Conservation (phyloP, 2,113 vertebrate genomes). For the Pteruthius melanotis region DNA sequence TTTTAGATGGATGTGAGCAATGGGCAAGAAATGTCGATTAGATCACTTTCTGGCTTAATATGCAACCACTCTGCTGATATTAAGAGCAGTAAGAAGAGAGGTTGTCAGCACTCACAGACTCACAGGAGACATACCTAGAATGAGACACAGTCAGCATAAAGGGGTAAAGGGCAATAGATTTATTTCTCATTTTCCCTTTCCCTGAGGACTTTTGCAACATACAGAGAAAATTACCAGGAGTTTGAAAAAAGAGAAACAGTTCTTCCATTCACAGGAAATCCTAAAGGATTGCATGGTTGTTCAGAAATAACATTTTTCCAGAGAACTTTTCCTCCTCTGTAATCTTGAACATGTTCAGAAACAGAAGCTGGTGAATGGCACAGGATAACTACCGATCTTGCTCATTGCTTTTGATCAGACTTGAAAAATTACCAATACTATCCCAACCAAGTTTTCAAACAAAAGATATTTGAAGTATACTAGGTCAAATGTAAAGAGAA, state of each 20-base stretch:
- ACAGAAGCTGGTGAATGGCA: slow-evolving; percentile 1
- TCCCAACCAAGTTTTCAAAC: background rate
- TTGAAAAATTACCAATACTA: background rate
- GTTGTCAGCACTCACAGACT: slow-evolving; percentile 29
- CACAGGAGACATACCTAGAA: slow-evolving; percentile 49
- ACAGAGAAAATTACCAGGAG: slow-evolving; percentile 56
- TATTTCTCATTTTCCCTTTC: slow-evolving; percentile 58
- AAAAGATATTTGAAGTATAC: background rate
- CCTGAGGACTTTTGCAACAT: slow-evolving; percentile 38
- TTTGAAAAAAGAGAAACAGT: slow-evolving; percentile 27
- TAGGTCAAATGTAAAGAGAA: background rate
- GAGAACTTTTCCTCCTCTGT: slow-evolving; percentile 33
- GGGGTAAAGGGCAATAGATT: slow-evolving; percentile 52
- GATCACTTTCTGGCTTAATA: slow-evolving; percentile 53
- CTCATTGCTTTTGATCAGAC: slow-evolving; percentile 2
- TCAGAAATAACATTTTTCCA: slow-evolving; percentile 58
- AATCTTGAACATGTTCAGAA: slow-evolving; percentile 32
- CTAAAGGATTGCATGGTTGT: slow-evolving; percentile 43
- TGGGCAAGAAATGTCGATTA: slow-evolving; percentile 45
- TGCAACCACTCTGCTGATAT: slow-evolving; percentile 54
- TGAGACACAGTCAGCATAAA: slow-evolving; percentile 35
- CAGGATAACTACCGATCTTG: background rate
- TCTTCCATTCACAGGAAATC: slow-evolving; percentile 49
- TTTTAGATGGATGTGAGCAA: slow-evolving; percentile 41
- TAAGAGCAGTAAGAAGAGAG: slow-evolving; percentile 42